Base-by-base conservation (phyloP, 2,113 vertebrate species). In the Rhynchomys soricoides region DNA sequence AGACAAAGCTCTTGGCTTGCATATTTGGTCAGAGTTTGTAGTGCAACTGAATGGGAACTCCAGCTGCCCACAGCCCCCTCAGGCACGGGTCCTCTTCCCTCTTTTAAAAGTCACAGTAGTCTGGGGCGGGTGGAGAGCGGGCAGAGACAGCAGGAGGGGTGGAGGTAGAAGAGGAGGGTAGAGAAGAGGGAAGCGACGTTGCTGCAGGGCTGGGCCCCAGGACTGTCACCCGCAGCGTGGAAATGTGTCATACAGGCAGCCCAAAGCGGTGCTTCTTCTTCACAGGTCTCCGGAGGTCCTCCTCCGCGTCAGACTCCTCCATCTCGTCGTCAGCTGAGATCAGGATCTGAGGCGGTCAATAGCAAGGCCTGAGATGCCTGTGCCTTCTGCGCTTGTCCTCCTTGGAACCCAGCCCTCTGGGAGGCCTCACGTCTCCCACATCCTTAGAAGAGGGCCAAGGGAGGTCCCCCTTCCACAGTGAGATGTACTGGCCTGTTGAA, bases 261-360 rank as follows among this genome's bases (percentile, higher is more conserved):
- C 99, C 99, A 87, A 99, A 99, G 52, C 99, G 99, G 91, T 99
- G 99, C 97, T 99, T 99, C 98, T 99, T 99, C 98, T 99, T 99
- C 15, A 99, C 93, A 1, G 99, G 97, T 85, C 99, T 98, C 24
- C 99, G 98, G 48, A 99, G 98, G 87, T 99, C 99, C 64, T 99
- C 99, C 82, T 99, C 99, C 0, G 93, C 37, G 0, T 99, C 99
- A 0, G 99, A 99, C 95, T 99, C 99, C 64, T 99, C 99, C 99
- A 99, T 99, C 98, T 99, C 99, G 9, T 99, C 99, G 31, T 99
- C 99, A 10, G 99, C 99, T 2, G 99, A 99, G 98, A 99, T 99
- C 88, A 99, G 99, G 98, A 99, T 99, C 99, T 99, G 88, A 73
- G 52, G 95, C 68, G 74, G 86, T 7, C 4, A 34, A 98, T 95